Base-by-base conservation (phyloP, 2,113 vertebrate species). In the Scortum barcoo region DNA sequence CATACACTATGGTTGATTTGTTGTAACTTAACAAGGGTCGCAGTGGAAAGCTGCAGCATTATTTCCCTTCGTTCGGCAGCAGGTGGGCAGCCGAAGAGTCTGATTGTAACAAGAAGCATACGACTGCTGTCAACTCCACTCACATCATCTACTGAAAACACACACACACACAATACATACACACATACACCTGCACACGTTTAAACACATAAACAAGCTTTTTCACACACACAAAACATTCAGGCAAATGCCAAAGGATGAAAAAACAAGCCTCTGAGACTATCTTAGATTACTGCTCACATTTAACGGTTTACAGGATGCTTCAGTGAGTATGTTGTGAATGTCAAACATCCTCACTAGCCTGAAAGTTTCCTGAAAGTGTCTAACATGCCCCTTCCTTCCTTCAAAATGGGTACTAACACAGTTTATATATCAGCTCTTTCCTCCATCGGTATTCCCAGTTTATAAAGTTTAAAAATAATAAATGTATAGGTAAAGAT, bases 31-130 rank as follows among this genome's bases (percentile, higher is more conserved):
- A 76, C 56, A 9, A 50, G 33, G 66, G 71, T 66, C 82, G 75
- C 68, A 54, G 75, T 50, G 53, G 56, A 50, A 58, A 65, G 54
- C 65, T 54, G 50, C 22, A 24, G 30, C 53, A 57, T 75, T 44
- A 54, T 54, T 74, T 75, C 53, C 38, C 19, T 36, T 84, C 63
- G 30, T 22, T 42, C 22, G 46, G 30, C 57, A 67, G 83, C 87
- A 81, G 84, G 73, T 86, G 71, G 61, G 44, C 54, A 60, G 70
- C 46, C 66, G 50, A 73, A n/a, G 71, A 72, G 51, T 69, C 63
- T 30, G 24, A 67, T 54, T 36, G 14, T 82, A 76, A 82, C 53
- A 58, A 76, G 63, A 42, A 68, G 72, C 77, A 76, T 57, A 61
- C 2, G 70, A 78, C 48, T 60, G 78, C 69, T 80, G 75, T 76